These are phyloP conservation scores for Drosophila atripex DNA, from an alignment of 2,888 invertebrate species.

Conservation along the genomic window DNA sequence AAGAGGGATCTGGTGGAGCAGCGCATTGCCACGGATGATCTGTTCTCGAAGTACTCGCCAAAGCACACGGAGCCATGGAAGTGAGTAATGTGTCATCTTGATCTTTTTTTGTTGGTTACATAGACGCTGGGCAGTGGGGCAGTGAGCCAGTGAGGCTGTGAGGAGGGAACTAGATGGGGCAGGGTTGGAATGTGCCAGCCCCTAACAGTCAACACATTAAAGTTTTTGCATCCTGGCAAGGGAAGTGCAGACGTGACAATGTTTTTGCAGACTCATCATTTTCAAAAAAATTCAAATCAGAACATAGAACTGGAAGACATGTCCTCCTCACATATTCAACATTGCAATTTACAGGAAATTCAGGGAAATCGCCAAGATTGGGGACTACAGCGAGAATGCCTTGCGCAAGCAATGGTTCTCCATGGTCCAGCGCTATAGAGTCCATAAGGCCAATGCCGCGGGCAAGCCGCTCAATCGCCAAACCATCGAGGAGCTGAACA, in stretches of 20 bases:
- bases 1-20: conserved; percentile 79
- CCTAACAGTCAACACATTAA: no score
- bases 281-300: no score
- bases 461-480: conserved; percentile 41
- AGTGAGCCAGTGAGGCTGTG: no score
- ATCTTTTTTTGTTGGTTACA: not conserved
- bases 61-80: conserved; percentile 80
- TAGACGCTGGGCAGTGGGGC: no score
- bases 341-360: conserved; percentile 41
- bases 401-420: conserved; percentile 81
- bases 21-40: conserved; percentile 77
- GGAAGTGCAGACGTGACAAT: no score
- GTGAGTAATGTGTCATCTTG: conserved; percentile 57
- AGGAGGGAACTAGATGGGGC: no score
- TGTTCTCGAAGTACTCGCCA: conserved; percentile 76
- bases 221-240: no score
- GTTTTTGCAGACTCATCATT: no score
- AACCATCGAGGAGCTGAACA: conserved; percentile 55
- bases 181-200: no score
- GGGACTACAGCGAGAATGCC: conserved; percentile 78
- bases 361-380: conserved; percentile 71
- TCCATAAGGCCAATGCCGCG: conserved; percentile 73
- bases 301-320: no score
- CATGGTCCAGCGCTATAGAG: conserved; percentile 79
- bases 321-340: not conserved